Conservation (phyloP, 2,797 vertebrate species). For the Melopsittacus undulatus region DNA sequence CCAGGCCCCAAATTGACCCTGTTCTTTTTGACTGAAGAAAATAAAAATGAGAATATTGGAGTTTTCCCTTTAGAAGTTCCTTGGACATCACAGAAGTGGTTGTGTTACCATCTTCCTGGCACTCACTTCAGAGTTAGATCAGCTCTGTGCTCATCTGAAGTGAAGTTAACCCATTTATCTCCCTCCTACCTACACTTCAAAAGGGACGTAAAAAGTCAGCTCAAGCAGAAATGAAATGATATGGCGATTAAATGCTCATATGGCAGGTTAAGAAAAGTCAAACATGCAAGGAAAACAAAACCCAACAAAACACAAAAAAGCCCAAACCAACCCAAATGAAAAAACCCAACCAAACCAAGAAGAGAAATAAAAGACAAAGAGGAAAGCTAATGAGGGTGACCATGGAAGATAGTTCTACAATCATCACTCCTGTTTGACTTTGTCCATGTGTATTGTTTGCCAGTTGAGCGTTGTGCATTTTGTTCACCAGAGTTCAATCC, state of each 20-base stretch:
- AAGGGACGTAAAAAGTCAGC: not conserved
- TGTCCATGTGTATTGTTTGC: not conserved
- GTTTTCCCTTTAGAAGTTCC: not conserved
- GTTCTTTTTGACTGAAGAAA: not conserved
- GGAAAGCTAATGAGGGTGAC: not conserved
- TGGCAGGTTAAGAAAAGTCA: not conserved
- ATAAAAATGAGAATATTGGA: not conserved
- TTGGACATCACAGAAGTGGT: not conserved
- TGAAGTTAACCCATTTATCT: conserved; percentile 5
- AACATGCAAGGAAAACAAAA: not conserved
- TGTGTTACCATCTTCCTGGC: not conserved
- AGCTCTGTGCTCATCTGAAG: not conserved
- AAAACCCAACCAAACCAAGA: not conserved
- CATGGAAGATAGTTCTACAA: not conserved
- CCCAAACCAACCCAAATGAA: not conserved
- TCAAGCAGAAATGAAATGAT: not conserved
- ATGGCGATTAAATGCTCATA: not conserved
- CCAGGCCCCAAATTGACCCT: not conserved
- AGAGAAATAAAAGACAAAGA: not conserved
- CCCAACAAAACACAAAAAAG: not conserved
- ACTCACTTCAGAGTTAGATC: not conserved
- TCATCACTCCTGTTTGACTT: not conserved
- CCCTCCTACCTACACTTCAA: too few relatives aligned
- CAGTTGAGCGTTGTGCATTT: not conserved
- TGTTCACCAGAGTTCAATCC: not conserved